Evolutionary conservation across 2,888 invertebrate species (phyloP), one percentile per base, ranked within the genome.

Genomic region (Dioctria rufipes): DNA sequence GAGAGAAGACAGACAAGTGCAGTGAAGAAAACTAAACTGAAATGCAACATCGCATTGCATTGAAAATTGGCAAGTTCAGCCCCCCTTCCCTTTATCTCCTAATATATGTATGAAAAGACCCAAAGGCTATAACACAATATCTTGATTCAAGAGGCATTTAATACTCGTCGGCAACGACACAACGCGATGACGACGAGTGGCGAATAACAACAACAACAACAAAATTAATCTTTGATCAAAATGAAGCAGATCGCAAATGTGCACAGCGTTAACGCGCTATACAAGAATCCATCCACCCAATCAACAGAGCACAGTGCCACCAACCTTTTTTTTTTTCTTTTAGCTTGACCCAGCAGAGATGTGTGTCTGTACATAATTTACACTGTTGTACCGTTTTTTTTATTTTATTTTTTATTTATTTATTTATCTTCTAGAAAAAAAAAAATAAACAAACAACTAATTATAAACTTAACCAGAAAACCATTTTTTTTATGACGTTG

Each of bases 151-250:
- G 54, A 42, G 13, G 4, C 63, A 77, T 49, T 77, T 49, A 77
- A 63, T 77, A 63, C 58, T n/a, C 61, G 25, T 25, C 25, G 25
- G 2, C 25, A 25, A 25, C 25, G 25, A 25, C 25, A 25, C 25
- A 25, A 25, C 25, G 25, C 25, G 25, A 25, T 25, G 25, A 25
- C 25, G 63, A 61, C 39, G 40, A 77, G 46, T 63, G 77, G 63
- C 63, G 63, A 43, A 39, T 49, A 77, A 77, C 77, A 25, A 25
- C 25, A 25, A 25, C 25, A 25, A 25, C 25, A 25, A 25, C 25
- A 39, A 77, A 37, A 77, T 77, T 77, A 63, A 77, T 63, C 43
- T 77, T 40, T 25, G 77, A 63, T 77, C 49, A 63, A 77, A 77
- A 63, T 77, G 39, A 46, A 63, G 61, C 46, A 63, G 49, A 9